Conservation (phyloP, 1,140 invertebrate genomes). For the Anastatus disparis region DNA sequence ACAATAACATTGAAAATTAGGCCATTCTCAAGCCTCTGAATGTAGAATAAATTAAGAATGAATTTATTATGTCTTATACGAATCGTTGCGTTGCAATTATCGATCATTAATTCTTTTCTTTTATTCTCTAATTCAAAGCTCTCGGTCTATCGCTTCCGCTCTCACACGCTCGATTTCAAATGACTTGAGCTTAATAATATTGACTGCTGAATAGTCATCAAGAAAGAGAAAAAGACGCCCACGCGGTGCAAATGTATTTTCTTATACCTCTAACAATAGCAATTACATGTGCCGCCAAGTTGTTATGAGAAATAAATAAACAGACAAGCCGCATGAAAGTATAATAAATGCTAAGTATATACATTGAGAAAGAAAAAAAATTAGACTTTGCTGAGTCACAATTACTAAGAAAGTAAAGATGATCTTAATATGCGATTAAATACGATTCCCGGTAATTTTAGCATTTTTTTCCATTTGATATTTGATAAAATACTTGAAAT, state of each 20-base stretch:
- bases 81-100: constrained; percentile 23
- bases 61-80: constrained; percentile 17
- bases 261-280: neutral
- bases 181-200: neutral
- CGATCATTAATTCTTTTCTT: constrained; percentile 33
- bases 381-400: neutral
- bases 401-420: neutral
- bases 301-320: neutral
- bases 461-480: neutral
- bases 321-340: neutral
- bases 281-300: neutral
- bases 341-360: neutral
- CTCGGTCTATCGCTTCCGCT: neutral
- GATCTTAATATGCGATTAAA: neutral
- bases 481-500: constrained; percentile 14
- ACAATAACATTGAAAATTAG: constrained; percentile 3
- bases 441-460: neutral
- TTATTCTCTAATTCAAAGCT: neutral
- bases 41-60: no score
- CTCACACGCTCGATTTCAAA: neutral
- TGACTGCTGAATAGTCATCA: no score
- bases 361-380: neutral
- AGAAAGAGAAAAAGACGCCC: neutral
- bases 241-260: neutral
- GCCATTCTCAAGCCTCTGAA: neutral